phyloP scores from a whole-genome alignment of 2,888 invertebrate genomes.

The Cremastinae sp. region DNA sequence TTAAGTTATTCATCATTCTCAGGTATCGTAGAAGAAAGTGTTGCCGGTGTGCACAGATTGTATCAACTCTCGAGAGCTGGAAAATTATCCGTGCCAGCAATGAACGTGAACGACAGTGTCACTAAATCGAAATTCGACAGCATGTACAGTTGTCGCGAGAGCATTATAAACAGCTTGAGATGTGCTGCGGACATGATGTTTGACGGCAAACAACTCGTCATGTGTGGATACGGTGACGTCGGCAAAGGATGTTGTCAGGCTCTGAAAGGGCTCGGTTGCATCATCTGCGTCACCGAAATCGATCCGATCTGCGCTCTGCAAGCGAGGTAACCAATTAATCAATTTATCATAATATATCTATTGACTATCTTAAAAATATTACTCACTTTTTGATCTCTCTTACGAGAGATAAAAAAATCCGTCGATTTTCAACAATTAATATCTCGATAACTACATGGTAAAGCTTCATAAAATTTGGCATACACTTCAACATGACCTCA shows the following conservation, averaged over 20 bases:
- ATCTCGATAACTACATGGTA: too few relatives aligned
- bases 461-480: too few relatives aligned
- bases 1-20: conserved; percentile 63
- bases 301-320: conserved; percentile 99
- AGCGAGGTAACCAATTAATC: conserved; percentile 85
- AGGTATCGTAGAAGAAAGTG: conserved; percentile 98
- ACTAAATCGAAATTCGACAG: conserved; percentile 99
- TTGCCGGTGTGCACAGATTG: conserved; percentile 98
- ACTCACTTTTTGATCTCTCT: too few relatives aligned
- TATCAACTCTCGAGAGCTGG: conserved; percentile 97
- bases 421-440: too few relatives aligned
- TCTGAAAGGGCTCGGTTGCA: conserved; percentile 95
- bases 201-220: conserved; percentile 97
- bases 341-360: background rate
- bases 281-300: conserved; percentile 96
- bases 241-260: conserved; percentile 98
- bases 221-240: conserved; percentile 98
- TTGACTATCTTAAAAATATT: too few relatives aligned
- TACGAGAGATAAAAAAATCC: too few relatives aligned
- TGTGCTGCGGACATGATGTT: conserved; percentile 98
- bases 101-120: conserved; percentile 99
- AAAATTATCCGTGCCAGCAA: conserved; percentile 96
- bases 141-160: conserved; percentile 96
- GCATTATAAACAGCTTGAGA: conserved; percentile 92
- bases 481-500: too few relatives aligned